phyloP scores from a whole-genome alignment of 2,113 vertebrate species.

The Antechinus flavipes region DNA sequence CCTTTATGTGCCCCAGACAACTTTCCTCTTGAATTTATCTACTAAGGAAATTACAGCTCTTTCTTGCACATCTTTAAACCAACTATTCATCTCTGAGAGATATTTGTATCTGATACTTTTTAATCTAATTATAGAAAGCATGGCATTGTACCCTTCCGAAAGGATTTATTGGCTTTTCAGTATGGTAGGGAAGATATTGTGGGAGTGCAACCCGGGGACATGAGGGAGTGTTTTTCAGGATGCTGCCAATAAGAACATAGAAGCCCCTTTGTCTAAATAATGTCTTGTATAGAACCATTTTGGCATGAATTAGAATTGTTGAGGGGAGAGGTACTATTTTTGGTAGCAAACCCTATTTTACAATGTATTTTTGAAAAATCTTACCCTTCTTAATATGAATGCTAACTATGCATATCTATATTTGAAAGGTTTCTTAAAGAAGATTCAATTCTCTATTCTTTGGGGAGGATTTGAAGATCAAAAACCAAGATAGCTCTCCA shows the following conservation, averaged over 20 bases:
- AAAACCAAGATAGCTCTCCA: slow-evolving; percentile 36
- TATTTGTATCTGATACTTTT: neutral
- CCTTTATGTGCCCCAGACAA: neutral
- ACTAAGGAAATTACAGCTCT: neutral
- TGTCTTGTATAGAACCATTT: neutral
- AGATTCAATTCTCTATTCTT: slow-evolving; percentile 44
- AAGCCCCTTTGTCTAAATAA: neutral
- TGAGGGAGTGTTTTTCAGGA: neutral
- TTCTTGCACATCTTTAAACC: neutral
- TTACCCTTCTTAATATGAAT: slow-evolving; percentile 54
- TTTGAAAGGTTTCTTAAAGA: slow-evolving; percentile 54
- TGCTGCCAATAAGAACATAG: neutral
- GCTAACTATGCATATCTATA: slow-evolving; percentile 60
- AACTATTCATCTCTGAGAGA: neutral
- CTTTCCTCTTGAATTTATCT: neutral
- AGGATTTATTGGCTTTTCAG: neutral
- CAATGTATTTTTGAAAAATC: slow-evolving; percentile 34
- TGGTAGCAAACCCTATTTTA: slow-evolving; percentile 47
- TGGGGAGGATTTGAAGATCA: slow-evolving; percentile 32
- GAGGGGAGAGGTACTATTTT: slow-evolving; percentile 24
- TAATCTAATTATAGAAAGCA: neutral
- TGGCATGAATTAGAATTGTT: neutral
- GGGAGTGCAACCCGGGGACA: neutral
- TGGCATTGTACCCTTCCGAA: neutral
- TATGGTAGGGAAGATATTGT: neutral